These are phyloP conservation scores for Gryon sp. DNA, from an alignment of 1,140 invertebrate genomes.

Conservation along the genomic window DNA sequence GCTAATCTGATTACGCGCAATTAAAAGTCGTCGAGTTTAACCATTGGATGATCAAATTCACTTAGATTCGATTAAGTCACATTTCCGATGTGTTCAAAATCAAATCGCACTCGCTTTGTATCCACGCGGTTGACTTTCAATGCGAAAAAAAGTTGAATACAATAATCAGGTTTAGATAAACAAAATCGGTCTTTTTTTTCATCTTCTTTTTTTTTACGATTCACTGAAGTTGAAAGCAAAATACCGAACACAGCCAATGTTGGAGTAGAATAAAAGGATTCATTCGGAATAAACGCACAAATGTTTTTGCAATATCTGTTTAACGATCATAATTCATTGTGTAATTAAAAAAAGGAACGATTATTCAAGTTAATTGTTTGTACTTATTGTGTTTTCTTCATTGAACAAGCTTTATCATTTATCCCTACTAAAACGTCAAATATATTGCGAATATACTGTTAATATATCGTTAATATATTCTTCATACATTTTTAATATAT, in stretches of 20 bases:
- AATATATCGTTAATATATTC: no score
- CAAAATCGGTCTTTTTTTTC: conserved; percentile 17
- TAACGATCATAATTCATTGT: conserved; percentile 21
- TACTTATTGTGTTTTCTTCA: no score
- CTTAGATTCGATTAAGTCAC: conserved; percentile 24
- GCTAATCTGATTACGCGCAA: conserved; percentile 20
- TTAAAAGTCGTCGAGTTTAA: conserved; percentile 16
- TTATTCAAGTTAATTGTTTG: no score
- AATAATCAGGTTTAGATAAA: conserved; percentile 33
- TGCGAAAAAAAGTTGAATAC: conserved; percentile 3
- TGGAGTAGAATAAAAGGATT: conserved; percentile 23
- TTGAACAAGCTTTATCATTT: conserved; percentile 9
- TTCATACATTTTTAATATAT: no score
- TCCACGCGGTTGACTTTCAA: not conserved
- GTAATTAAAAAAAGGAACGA: no score
- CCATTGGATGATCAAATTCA: conserved; percentile 14
- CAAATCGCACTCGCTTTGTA: conserved; percentile 10
- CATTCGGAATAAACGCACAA: conserved; percentile 35
- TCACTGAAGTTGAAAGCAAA: conserved; percentile 6
- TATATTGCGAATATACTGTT: no score
- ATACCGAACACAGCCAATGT: conserved; percentile 6
- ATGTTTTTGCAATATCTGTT: conserved; percentile 44
- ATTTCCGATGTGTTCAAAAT: conserved; percentile 21
- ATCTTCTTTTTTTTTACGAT: no score
- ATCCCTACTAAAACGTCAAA: no score